These are phyloP conservation scores for Drosophila oshimai DNA, from an alignment of 1,140 invertebrate species.

Conservation along the genomic window DNA sequence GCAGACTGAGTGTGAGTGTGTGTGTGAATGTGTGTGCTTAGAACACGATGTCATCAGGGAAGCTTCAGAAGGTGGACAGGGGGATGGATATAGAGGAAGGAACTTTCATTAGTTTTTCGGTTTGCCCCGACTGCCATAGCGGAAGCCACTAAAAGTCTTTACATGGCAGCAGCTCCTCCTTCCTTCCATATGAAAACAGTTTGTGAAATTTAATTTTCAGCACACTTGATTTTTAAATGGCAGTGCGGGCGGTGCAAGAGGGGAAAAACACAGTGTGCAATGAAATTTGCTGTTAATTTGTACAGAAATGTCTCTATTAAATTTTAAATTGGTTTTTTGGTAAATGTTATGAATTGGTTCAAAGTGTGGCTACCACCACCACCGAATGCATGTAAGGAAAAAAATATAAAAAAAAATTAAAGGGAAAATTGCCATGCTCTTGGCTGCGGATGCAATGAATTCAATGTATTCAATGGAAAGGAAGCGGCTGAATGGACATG, in stretches of 20 bases:
- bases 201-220: constrained; percentile 72
- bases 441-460: constrained; percentile 48
- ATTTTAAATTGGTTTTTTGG: constrained; percentile 48
- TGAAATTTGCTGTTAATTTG: constrained; percentile 65
- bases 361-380: neutral
- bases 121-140: constrained; percentile 6
- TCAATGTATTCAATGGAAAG: constrained; percentile 61
- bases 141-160: constrained; percentile 64
- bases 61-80: neutral
- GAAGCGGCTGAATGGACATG: constrained; percentile 58
- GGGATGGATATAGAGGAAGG: neutral
- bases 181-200: constrained; percentile 38
- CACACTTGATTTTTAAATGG: constrained; percentile 66
- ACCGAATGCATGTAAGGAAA: constrained; percentile 17
- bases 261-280: constrained; percentile 1
- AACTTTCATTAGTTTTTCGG: constrained; percentile 69
- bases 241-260: neutral
- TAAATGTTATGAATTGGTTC: constrained; percentile 62
- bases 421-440: constrained; percentile 17
- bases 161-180: constrained; percentile 18
- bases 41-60: constrained; percentile 38
- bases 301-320: constrained; percentile 71
- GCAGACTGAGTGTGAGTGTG: constrained; percentile 15
- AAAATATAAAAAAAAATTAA: neutral
- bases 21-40: constrained; percentile 18